These are phyloP conservation scores for Penaeus vannamei DNA, from an alignment of 1,140 invertebrate genomes.

Conservation along the genomic window DNA sequence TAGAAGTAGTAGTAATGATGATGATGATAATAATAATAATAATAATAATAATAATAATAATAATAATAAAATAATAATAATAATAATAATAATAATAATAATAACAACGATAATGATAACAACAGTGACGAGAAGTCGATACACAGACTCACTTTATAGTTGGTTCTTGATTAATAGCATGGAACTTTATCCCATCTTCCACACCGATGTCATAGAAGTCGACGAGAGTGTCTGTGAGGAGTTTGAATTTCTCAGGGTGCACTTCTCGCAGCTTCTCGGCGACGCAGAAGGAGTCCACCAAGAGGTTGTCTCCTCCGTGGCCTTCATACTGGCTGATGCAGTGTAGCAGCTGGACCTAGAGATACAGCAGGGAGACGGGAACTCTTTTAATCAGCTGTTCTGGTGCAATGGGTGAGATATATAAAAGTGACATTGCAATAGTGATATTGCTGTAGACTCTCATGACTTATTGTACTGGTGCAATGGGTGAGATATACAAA, in stretches of 20 bases:
- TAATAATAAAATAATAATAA: no score
- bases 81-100: no score
- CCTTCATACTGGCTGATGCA: slow-evolving; percentile 10
- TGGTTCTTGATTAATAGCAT: slow-evolving; percentile 4
- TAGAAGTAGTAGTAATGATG: no score
- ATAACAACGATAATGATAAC: no score
- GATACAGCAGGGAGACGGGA: neutral
- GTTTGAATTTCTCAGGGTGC: slow-evolving; percentile 29
- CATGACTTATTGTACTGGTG: no score
- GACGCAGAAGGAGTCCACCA: slow-evolving; percentile 72
- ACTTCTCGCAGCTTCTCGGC: slow-evolving; percentile 75
- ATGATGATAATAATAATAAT: no score
- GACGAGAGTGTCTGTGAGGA: neutral
- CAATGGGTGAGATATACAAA: no score
- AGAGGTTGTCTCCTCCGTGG: slow-evolving; percentile 12
- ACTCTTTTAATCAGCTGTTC: neutral
- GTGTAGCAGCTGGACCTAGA: slow-evolving; percentile 36
- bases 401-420: no score
- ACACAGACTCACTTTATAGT: neutral
- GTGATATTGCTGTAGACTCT: no score
- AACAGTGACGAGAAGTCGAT: no score
- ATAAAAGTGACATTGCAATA: no score
- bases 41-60: no score
- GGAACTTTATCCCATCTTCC: neutral
- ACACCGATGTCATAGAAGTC: slow-evolving; percentile 32